Conservation (phyloP, 2,888 invertebrate genomes). For the Cataglyphis albicans region DNA sequence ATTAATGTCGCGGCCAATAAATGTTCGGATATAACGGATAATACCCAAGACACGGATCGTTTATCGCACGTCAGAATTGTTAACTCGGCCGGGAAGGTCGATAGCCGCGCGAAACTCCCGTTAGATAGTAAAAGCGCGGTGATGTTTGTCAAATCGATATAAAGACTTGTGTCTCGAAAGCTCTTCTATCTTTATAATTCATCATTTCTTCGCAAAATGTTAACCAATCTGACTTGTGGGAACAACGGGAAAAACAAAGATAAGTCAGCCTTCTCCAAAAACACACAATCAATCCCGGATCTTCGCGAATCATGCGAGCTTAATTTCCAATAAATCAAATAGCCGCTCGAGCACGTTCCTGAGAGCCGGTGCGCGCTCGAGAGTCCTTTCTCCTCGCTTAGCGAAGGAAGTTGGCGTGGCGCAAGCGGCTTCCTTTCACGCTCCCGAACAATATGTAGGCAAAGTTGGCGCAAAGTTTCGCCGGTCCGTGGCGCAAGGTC, state of each 20-base stretch:
- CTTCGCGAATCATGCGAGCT: conserved; percentile 26
- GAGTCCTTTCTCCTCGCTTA: conserved; percentile 49
- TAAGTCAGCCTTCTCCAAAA: not conserved
- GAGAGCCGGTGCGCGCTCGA: not conserved
- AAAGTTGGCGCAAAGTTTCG: conserved; percentile 79
- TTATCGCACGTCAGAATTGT: conserved; percentile 44
- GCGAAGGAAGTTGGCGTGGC: conserved; percentile 62
- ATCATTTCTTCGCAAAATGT: not conserved
- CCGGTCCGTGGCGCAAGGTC: conserved; percentile 65
- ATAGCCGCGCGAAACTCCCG: conserved; percentile 23
- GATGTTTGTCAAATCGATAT: conserved; percentile 40
- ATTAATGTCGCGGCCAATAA: conserved; percentile 15
- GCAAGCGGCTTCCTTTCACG: conserved; percentile 71
- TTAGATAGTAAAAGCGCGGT: not conserved
- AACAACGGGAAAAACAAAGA: not conserved
- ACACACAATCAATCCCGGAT: conserved; percentile 22
- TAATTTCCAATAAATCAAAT: conserved; percentile 53
- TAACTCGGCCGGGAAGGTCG: conserved; percentile 19
- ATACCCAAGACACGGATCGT: conserved; percentile 13
- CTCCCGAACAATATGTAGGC: conserved; percentile 74
- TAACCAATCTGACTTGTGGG: not conserved
- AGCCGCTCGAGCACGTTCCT: conserved; percentile 16
- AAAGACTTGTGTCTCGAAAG: not conserved
- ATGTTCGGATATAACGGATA: not conserved
- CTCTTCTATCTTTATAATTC: not conserved